A percentile compares a stretch with the other conserved stretches of the same genome.
Conservation (phyloP, 2,113 vertebrate genomes). For the Stomatorhinus ivindoensis region DNA sequence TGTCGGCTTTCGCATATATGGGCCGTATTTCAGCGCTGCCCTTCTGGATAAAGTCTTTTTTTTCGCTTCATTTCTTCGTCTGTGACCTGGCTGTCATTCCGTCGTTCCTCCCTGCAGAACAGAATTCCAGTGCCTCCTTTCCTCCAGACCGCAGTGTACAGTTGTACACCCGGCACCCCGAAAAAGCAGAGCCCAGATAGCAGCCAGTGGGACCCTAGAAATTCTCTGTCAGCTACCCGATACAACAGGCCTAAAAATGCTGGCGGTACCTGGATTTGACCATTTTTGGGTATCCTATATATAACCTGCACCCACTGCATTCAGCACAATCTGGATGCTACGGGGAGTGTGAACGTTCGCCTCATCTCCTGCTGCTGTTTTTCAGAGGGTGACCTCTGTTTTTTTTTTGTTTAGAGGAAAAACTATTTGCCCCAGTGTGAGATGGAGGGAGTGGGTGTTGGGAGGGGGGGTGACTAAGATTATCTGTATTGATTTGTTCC, state of each 20-base stretch:
- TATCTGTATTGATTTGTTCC: constrained; percentile 1
- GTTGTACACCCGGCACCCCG: background rate
- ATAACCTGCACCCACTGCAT: background rate
- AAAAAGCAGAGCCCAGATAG: background rate
- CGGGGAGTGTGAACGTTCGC: background rate
- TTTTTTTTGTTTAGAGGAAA: background rate
- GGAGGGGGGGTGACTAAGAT: background rate
- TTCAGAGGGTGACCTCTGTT: background rate
- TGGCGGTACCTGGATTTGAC: background rate
- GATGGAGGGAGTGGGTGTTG: background rate
- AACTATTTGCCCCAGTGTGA: background rate
- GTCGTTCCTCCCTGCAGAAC: background rate
- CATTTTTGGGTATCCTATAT: background rate
- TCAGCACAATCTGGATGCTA: background rate
- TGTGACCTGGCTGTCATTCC: background rate
- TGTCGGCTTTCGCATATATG: background rate
- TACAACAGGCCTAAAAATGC: background rate
- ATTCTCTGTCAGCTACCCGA: background rate
- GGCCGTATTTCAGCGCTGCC: background rate
- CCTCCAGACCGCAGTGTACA: background rate
- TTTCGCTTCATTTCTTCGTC: background rate
- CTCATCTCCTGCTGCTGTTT: background rate
- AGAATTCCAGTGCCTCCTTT: background rate
- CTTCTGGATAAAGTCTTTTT: background rate
- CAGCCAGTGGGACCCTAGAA: background rate